Base-by-base conservation (phyloP, 2,113 vertebrate genomes). In the Apeltes quadracus region DNA sequence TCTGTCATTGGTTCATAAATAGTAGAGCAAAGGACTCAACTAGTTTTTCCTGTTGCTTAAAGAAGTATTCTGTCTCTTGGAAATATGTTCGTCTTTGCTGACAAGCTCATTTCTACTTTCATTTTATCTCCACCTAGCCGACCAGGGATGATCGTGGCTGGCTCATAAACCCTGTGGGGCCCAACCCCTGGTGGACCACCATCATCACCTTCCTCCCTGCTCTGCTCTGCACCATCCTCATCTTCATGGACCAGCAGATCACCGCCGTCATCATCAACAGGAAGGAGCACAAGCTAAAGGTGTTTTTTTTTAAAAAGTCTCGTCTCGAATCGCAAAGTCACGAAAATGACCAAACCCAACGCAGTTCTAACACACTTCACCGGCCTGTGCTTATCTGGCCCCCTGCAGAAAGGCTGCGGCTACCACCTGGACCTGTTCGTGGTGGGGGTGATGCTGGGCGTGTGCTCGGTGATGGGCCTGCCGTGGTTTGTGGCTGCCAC, bases 191-290 rank as follows among this genome's bases (percentile, higher is more conserved):
- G 98, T 99, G 98, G 98, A 99, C 98, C 67, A 91, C 95, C 69
- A 89, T 98, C 75, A 94, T 98, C 84, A 94, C 96, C 66, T 81
- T 94, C 83, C 87, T 99, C 89, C 98, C 98, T 34, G 96, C 98
- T 68, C 89, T 99, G 69, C 96, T 99, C 85, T 99, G 98, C 88
- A 99, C 98, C 79, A 99, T 99, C 89, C 95, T 99, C 70, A 98
- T 99, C 91, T 99, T 99, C 89, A 99, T 99, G 98, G 98, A 99
- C 90, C 98, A 99, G 83, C 98, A 99, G 91, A 99, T 99, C 89
- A 99, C 98, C 27, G 97, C 98, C 11, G 97, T 99, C 80, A 99
- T 99, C 75, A 99, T 99, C 82, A 99, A 99, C 86, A 96, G 98
- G 88, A 99, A 99, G 92, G 98, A 99, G 75, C 97, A 99, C 94